Evolutionary conservation across 2,797 vertebrate genomes (phyloP), one percentile per base, ranked within the genome.

Genomic region (Sebastes itinus): DNA sequence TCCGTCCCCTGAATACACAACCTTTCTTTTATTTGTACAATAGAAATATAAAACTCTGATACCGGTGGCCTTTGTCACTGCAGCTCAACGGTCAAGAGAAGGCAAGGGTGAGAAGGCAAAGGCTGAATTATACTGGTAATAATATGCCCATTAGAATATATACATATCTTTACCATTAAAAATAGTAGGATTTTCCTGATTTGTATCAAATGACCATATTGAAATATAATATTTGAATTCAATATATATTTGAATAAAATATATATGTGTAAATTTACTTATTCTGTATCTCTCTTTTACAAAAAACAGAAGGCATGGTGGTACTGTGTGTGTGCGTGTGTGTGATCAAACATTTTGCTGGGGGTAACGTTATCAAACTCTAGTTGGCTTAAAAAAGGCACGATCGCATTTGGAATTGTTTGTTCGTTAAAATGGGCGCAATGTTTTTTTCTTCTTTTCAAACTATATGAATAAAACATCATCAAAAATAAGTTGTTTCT

Each of bases 181-280:
- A 96, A 95, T 95, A 95, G 75, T 63, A 91, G 88, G 80, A 88
- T 77, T 80, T 83, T 93, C 84, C 92, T 81, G 92, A 93, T 94
- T 93, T 78, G 89, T 95, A 95, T 95, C 94, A 96, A 96, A 95
- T 92, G 79, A 93, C 85, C 86, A 46, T 89, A 90, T 86, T 93
- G 92, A 95, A 94, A 95, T 95, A 95, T 92, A 94, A 93, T 81
- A 94, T 95, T 92, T 94, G 87, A 93, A 85, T 93, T 94, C 90
- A 91, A 93, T 94, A 94, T 95, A 93, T 93, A 92, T 90, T 90
- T 87, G 88, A 93, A 89, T 92, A 92, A 94, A 92, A 95, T 92
- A 92, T 92, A 93, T 92, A 92, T 76, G 83, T 81, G 90, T 89
- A 88, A 75, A 87, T 89, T 91, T 86, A 75, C 75, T 88, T 92